Conservation (phyloP, 1,140 invertebrate genomes). For the Reticulitermes speratus region DNA sequence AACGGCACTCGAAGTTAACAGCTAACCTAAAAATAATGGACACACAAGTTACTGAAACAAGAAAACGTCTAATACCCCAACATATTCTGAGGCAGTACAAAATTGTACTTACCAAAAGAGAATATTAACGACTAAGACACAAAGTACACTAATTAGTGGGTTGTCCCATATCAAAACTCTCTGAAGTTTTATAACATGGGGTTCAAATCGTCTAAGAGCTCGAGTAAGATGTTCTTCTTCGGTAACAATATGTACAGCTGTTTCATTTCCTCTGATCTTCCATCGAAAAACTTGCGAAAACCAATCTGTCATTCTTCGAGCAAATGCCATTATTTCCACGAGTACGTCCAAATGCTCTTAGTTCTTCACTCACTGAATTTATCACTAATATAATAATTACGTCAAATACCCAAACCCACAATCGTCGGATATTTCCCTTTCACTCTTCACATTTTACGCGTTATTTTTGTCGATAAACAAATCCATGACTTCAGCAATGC, state of each 20-base stretch:
- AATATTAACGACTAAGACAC: conserved; percentile 28
- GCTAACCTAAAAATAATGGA: conserved; percentile 23
- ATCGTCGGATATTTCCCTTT: background rate
- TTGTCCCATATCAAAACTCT: conserved; percentile 31
- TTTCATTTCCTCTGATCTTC: conserved; percentile 7
- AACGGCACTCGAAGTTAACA: conserved; percentile 23
- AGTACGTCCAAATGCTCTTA: background rate
- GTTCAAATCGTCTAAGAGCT: conserved; percentile 28
- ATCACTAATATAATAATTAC: background rate
- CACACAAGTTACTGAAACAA: background rate
- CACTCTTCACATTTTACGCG: conserved; percentile 28
- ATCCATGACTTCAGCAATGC: conserved; percentile 13
- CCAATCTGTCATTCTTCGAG: conserved; percentile 26
- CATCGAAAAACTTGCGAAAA: conserved; percentile 28
- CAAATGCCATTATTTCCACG: background rate
- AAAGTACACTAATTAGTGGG: conserved; percentile 17
- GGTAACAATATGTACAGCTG: background rate
- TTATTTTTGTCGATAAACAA: conserved; percentile 22
- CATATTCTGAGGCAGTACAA: background rate
- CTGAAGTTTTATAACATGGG: conserved; percentile 24
- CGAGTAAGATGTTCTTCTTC: conserved; percentile 20
- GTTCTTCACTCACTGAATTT: background rate
- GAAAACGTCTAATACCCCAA: background rate
- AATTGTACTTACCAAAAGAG: conserved; percentile 27
- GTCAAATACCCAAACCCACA: background rate